Conservation (phyloP, 1,140 invertebrate species). For the Neodiprion pinetum region DNA sequence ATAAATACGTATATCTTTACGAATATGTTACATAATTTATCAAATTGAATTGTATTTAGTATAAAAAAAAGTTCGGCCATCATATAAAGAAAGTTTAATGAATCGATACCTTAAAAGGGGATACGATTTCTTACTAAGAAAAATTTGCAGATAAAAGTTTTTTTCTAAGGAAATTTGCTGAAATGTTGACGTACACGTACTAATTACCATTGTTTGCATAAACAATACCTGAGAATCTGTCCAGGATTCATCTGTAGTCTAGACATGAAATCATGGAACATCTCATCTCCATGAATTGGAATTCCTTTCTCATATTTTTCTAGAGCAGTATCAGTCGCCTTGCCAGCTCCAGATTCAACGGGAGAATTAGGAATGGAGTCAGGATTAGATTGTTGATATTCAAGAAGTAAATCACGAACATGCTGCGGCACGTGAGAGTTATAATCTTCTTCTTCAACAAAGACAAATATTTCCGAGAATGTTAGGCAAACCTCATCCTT, state of each 20-base stretch:
- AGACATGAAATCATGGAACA: slow-evolving; percentile 81
- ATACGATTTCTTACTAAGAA: slow-evolving; percentile 14
- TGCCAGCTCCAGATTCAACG: slow-evolving; percentile 41
- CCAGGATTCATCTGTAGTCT: slow-evolving; percentile 78
- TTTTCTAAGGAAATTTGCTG: slow-evolving; percentile 5
- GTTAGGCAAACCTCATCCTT: slow-evolving; percentile 42
- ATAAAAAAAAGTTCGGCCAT: slow-evolving; percentile 13
- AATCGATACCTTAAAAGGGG: slow-evolving; percentile 1
- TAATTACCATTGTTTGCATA: slow-evolving; percentile 17
- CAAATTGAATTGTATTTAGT: neutral
- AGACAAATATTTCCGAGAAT: slow-evolving; percentile 67
- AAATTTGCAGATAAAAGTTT: slow-evolving; percentile 24
- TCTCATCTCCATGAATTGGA: slow-evolving; percentile 80
- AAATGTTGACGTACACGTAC: slow-evolving; percentile 6
- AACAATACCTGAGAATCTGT: slow-evolving; percentile 78
- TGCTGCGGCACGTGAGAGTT: slow-evolving; percentile 62
- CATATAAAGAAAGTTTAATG: neutral
- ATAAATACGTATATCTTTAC: slow-evolving; percentile 11
- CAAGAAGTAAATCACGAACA: slow-evolving; percentile 68
- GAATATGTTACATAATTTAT: neutral
- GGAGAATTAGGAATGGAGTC: slow-evolving; percentile 42
- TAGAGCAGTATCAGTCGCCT: slow-evolving; percentile 37
- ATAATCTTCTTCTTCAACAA: slow-evolving; percentile 66
- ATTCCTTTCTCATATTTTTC: slow-evolving; percentile 81
- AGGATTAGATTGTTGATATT: slow-evolving; percentile 69